Evolutionary conservation across 2,797 vertebrate genomes (phyloP).

Genomic region (Gambusia yucatana): DNA sequence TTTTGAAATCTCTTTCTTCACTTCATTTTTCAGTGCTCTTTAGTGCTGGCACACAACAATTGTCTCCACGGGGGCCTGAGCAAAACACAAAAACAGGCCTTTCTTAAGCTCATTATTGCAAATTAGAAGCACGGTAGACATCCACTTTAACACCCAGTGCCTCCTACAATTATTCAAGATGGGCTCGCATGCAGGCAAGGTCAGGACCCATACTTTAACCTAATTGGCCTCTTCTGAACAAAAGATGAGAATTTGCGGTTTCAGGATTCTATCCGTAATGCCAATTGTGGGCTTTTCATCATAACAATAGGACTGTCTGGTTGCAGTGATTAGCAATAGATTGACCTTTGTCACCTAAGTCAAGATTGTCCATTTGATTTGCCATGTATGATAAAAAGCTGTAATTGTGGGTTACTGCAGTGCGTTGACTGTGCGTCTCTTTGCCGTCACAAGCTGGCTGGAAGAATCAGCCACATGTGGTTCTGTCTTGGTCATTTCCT

Average conservation of each 20-base stretch:
- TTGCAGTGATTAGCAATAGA: constrained; percentile 25
- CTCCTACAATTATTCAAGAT: constrained; percentile 65
- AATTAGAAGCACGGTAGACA: constrained; percentile 57
- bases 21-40: constrained; percentile 26
- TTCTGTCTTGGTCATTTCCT: constrained; percentile 56
- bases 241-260: constrained; percentile 48
- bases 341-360: constrained; percentile 19
- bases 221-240: constrained; percentile 45
- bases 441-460: constrained; percentile 34
- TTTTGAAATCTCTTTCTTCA: constrained; percentile 33
- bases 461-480: constrained; percentile 19
- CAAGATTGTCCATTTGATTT: constrained; percentile 33
- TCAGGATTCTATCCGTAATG: constrained; percentile 23
- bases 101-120: constrained; percentile 70
- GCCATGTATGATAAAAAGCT: constrained; percentile 15
- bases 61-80: constrained; percentile 50
- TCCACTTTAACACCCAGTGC: constrained; percentile 62
- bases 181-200: constrained; percentile 59
- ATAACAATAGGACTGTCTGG: constrained; percentile 12
- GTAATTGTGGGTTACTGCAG: constrained; percentile 62
- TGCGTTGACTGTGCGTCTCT: constrained; percentile 48
- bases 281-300: constrained; percentile 31
- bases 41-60: constrained; percentile 55
- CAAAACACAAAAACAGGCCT: constrained; percentile 64
- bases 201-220: constrained; percentile 50